Evolutionary conservation across 2,113 vertebrate species (phyloP).

Genomic region (Elaphurus davidianus): DNA sequence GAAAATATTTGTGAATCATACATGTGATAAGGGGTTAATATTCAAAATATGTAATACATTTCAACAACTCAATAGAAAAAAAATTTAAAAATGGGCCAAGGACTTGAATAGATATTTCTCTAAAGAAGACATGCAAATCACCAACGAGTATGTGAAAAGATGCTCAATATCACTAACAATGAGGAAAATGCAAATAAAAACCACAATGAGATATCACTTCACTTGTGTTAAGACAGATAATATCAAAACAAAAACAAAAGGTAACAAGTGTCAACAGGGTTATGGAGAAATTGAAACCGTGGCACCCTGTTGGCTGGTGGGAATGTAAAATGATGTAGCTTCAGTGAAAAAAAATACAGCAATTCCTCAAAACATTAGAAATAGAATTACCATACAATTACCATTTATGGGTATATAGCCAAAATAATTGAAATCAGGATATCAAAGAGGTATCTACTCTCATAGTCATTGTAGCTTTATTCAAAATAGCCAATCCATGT

Average conservation of each 20-base stretch:
- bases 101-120: background rate
- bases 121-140: background rate
- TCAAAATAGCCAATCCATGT: background rate
- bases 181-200: background rate
- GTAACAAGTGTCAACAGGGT: background rate
- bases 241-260: background rate
- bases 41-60: background rate
- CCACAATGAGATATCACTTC: background rate
- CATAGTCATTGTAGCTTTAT: background rate
- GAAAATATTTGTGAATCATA: background rate
- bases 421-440: background rate
- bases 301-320: background rate
- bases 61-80: background rate
- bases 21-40: background rate
- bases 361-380: background rate
- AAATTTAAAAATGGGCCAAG: background rate
- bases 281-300: background rate
- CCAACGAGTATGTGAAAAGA: background rate
- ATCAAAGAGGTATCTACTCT: background rate
- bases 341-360: background rate
- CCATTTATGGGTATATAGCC: background rate
- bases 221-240: background rate
- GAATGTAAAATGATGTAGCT: background rate
- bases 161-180: background rate
- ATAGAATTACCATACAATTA: background rate